phyloP scores from a whole-genome alignment of 2,797 vertebrate species.

The Vultur gryphus region DNA sequence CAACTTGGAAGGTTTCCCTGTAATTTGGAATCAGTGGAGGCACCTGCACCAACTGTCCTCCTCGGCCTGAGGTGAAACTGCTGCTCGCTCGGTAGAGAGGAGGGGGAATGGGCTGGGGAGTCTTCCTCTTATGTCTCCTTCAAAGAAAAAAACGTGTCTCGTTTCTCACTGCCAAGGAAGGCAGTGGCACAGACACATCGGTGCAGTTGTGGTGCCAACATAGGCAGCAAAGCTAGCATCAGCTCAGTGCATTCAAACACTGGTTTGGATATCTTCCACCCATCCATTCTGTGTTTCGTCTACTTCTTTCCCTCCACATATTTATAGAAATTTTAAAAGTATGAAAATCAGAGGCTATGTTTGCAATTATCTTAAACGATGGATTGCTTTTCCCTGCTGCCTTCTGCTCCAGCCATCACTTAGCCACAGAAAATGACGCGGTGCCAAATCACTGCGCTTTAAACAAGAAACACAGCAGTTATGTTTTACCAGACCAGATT shows the following conservation, averaged over 20 bases:
- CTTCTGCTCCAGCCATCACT: not conserved
- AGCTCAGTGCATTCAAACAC: not conserved
- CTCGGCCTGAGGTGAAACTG: not conserved
- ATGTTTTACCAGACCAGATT: not conserved
- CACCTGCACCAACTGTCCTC: not conserved
- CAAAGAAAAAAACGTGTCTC: not conserved
- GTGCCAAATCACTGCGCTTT: not conserved
- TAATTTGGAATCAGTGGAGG: not conserved
- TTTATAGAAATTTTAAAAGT: not conserved
- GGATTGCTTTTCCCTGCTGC: not conserved
- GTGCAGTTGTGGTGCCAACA: not conserved
- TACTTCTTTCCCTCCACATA: not conserved
- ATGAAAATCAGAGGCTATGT: not conserved
- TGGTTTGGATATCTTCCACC: not conserved
- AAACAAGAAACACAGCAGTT: not conserved
- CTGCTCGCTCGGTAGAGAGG: rapidly evolving
- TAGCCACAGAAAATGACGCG: not conserved
- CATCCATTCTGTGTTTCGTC: not conserved
- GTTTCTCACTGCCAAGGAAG: not conserved
- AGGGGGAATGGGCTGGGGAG: not conserved
- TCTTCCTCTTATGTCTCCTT: not conserved
- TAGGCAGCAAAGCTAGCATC: not conserved
- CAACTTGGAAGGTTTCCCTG: no score
- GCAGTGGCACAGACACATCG: not conserved
- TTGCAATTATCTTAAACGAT: not conserved